Conservation (phyloP, 2,113 vertebrate genomes). For the Proterorhinus semilunaris region DNA sequence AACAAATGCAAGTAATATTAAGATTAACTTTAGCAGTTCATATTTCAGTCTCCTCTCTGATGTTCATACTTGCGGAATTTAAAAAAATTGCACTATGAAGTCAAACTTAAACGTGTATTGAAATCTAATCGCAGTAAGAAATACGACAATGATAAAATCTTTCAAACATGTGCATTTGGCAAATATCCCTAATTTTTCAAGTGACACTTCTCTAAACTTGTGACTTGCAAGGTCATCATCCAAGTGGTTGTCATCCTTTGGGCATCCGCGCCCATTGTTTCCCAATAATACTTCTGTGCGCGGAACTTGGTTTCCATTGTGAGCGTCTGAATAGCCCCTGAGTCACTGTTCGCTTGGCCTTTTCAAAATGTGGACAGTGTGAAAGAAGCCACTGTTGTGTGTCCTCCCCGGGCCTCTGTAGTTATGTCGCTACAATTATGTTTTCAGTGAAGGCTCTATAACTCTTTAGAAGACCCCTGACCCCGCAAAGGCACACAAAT, state of each 20-base stretch:
- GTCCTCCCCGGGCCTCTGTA: constrained; percentile 1
- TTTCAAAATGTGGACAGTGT: constrained; percentile 3
- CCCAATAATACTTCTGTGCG: background rate
- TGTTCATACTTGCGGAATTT: too few relatives aligned
- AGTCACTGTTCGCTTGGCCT: constrained; percentile 9
- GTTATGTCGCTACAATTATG: background rate
- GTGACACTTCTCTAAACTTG: background rate
- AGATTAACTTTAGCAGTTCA: too few relatives aligned
- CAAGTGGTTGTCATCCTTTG: background rate
- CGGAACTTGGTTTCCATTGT: background rate
- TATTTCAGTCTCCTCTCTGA: too few relatives aligned
- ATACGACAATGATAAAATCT: too few relatives aligned
- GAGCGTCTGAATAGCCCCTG: background rate
- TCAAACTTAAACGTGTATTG: too few relatives aligned
- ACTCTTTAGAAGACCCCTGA: background rate
- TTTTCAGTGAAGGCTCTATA: background rate
- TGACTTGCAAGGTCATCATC: background rate
- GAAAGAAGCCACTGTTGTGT: constrained; percentile 5
- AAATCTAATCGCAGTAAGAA: too few relatives aligned
- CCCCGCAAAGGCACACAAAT: background rate
- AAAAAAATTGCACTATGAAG: too few relatives aligned
- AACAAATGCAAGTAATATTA: too few relatives aligned
- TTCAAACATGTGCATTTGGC: too few relatives aligned
- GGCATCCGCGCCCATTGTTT: background rate
- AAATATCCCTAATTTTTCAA: too few relatives aligned